A percentile compares a stretch with the other conserved stretches of the same genome.
Evolutionary conservation across 2,797 vertebrate species (phyloP).

Genomic region (Chelonia mydas): DNA sequence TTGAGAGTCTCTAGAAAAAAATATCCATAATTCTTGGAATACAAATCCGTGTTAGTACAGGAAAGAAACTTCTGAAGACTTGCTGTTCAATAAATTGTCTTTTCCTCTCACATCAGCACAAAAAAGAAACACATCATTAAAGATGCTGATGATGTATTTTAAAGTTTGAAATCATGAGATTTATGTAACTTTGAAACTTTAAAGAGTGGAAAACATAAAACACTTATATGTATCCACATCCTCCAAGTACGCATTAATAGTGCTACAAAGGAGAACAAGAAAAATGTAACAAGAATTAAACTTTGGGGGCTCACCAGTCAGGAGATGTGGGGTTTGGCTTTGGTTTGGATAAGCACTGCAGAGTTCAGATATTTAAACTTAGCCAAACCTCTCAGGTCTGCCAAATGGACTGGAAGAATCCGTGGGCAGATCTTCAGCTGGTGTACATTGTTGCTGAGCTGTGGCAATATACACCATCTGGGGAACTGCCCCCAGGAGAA

Average conservation of each 20-base stretch:
- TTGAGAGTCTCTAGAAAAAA: not conserved
- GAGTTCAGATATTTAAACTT: not conserved
- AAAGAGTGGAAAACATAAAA: not conserved
- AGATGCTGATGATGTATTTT: not conserved
- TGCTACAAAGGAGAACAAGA: not conserved
- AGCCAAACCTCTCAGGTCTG: not conserved
- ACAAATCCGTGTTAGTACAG: not conserved
- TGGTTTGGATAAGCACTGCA: not conserved
- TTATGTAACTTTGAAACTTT: not conserved
- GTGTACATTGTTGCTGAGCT: not conserved
- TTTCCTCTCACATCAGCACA: not conserved
- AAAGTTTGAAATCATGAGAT: not conserved
- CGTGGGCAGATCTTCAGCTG: not conserved
- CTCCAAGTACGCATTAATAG: not conserved
- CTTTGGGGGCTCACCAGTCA: not conserved
- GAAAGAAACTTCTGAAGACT: not conserved
- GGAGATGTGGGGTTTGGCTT: not conserved
- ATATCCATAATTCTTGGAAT: conserved; percentile 12
- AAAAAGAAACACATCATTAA: not conserved
- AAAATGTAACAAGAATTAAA: not conserved
- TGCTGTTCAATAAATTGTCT: not conserved
- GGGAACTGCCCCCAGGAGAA: fast-evolving
- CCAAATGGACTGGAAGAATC: not conserved
- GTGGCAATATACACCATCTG: not conserved
- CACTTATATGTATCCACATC: not conserved